Conservation (phyloP, 2,888 invertebrate species). For the Drosophila flavopinicola region DNA sequence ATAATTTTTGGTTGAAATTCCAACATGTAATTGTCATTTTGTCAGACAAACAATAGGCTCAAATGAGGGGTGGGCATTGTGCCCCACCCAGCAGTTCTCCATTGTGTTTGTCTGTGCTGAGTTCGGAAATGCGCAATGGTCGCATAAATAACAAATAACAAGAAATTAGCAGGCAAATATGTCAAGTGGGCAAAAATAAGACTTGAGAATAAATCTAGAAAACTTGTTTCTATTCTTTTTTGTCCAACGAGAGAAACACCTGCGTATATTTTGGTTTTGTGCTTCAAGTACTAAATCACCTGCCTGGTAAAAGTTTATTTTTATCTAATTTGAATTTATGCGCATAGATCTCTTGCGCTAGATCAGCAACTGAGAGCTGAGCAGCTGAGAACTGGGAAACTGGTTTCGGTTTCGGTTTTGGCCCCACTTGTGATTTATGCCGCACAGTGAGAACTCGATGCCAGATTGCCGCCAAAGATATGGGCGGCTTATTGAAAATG, state of each 20-base stretch:
- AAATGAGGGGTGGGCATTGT: slow-evolving; percentile 13
- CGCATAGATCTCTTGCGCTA: slow-evolving; percentile 67
- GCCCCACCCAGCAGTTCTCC: slow-evolving; percentile 63
- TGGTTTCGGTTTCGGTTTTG: slow-evolving; percentile 39
- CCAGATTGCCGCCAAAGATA: slow-evolving; percentile 59
- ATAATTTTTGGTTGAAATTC: slow-evolving; percentile 60
- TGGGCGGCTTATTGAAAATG: slow-evolving; percentile 59
- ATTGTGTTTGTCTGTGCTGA: slow-evolving; percentile 59
- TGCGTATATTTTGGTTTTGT: slow-evolving; percentile 55
- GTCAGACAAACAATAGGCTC: slow-evolving; percentile 71
- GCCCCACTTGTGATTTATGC: slow-evolving; percentile 66
- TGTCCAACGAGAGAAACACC: slow-evolving; percentile 69
- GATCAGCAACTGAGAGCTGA: slow-evolving; percentile 47
- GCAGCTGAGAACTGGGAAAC: slow-evolving; percentile 49
- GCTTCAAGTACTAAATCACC: slow-evolving; percentile 73
- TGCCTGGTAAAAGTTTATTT: slow-evolving; percentile 59
- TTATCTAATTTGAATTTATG: slow-evolving; percentile 78
- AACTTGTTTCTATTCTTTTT: slow-evolving; percentile 61
- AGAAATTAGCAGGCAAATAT: slow-evolving; percentile 76
- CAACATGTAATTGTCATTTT: slow-evolving; percentile 79
- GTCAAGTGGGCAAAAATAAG: slow-evolving; percentile 57
- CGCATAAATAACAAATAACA: slow-evolving; percentile 79
- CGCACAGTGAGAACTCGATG: slow-evolving; percentile 25
- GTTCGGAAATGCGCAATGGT: slow-evolving; percentile 49
- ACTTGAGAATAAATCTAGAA: slow-evolving; percentile 63